Evolutionary conservation across 1,140 invertebrate species (phyloP).

Genomic region (Rhynchophorus ferrugineus): DNA sequence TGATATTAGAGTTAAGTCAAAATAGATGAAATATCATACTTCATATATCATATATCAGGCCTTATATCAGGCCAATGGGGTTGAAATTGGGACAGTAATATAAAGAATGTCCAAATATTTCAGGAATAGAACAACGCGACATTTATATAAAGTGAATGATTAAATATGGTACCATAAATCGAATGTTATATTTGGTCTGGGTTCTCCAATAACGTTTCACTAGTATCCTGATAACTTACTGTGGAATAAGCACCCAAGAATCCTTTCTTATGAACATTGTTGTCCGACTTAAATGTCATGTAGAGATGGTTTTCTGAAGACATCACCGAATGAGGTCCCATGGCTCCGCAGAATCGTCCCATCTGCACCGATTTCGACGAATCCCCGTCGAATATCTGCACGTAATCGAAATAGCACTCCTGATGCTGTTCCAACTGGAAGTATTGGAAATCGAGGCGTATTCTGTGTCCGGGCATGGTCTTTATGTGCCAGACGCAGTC

Average conservation of each 20-base stretch:
- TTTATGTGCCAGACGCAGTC: constrained; percentile 96
- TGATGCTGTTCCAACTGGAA: constrained; percentile 96
- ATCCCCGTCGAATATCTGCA: constrained; percentile 81
- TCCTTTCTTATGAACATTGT: constrained; percentile 75
- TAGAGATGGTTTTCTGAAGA: constrained; percentile 88
- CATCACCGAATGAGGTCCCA: constrained; percentile 80
- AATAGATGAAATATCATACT: too few relatives aligned
- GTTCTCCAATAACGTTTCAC: too few relatives aligned
- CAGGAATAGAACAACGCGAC: too few relatives aligned
- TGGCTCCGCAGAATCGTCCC: constrained; percentile 85
- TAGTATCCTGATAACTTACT: constrained; percentile 13
- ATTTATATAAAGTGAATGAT: too few relatives aligned
- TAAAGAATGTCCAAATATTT: too few relatives aligned
- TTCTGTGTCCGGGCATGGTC: constrained; percentile 90
- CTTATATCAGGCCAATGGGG: too few relatives aligned
- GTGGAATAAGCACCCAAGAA: constrained; percentile 81
- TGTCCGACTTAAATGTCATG: constrained; percentile 93
- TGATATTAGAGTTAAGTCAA: too few relatives aligned
- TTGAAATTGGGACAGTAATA: too few relatives aligned
- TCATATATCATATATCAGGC: too few relatives aligned
- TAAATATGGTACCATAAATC: too few relatives aligned
- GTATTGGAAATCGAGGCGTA: constrained; percentile 85
- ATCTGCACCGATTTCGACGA: constrained; percentile 69
- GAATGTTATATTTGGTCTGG: too few relatives aligned
- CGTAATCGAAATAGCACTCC: constrained; percentile 92